phyloP scores from a whole-genome alignment of 35 echinoderm and acorn worm genomes.

The Diadema setosum region DNA sequence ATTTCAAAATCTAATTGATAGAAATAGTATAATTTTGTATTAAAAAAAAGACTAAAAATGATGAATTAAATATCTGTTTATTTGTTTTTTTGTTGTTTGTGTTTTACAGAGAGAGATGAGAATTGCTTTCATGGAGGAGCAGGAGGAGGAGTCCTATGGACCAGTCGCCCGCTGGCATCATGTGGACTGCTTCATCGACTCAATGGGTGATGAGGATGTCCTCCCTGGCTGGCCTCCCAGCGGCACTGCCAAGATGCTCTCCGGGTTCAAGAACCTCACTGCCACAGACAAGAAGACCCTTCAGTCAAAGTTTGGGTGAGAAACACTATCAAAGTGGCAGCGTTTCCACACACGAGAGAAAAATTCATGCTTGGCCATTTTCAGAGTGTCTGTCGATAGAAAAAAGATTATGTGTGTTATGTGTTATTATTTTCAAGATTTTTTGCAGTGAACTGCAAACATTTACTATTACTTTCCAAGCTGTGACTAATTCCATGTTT shows the following conservation, averaged over 20 bases:
- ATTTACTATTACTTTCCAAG: too few relatives aligned
- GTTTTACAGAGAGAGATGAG: constrained; percentile 52
- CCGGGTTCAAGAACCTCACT: constrained; percentile 45
- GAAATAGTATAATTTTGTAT: too few relatives aligned
- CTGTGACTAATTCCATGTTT: too few relatives aligned
- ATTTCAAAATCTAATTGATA: too few relatives aligned
- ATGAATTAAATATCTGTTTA: too few relatives aligned
- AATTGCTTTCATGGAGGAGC: constrained; percentile 8
- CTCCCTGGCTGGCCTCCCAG: constrained; percentile 35
- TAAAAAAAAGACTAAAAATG: too few relatives aligned
- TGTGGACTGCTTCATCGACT: constrained; percentile 71
- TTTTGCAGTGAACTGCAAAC: too few relatives aligned
- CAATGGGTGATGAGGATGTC: constrained; percentile 39
- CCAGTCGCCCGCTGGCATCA: constrained; percentile 85
- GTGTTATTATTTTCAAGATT: too few relatives aligned
- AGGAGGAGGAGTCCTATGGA: constrained; percentile 12
- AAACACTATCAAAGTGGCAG: background rate
- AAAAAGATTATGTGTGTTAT: too few relatives aligned
- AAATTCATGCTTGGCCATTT: too few relatives aligned
- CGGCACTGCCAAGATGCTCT: constrained; percentile 23
- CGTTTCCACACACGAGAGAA: background rate
- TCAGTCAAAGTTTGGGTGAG: constrained; percentile 70
- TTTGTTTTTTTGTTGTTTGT: too few relatives aligned
- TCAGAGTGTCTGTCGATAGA: too few relatives aligned
- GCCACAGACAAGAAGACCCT: constrained; percentile 67